Evolutionary conservation across 2,888 invertebrate species (phyloP), one percentile per base, ranked within the genome.

Genomic region (Caenorhabditis angaria): DNA sequence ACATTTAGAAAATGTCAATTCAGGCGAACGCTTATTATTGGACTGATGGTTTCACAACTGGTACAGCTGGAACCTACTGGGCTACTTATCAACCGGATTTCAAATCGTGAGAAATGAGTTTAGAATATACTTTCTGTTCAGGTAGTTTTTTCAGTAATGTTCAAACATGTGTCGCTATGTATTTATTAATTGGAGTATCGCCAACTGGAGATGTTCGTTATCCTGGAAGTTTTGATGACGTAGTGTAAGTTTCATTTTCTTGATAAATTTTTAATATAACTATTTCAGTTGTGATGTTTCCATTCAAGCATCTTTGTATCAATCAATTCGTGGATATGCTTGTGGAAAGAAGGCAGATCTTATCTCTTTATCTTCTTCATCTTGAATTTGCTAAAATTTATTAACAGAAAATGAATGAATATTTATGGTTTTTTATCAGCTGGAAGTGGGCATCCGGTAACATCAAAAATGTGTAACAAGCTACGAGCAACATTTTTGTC

Each of bases 401-500:
- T 32, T 5, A 12, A 32, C 32, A 32, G 6, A 32, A 32, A 32
- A 32, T 32, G 18, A 48, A 48, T 8, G n/a, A 48, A 5, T n/a
- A 20, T 25, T 54, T 54, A 54, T 27, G 54, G 28, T 29, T 28
- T 54, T 27, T 28, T 54, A 54, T 58, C 58, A 8, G 47, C 47
- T 58, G 58, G 58, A 2, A 58, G 18, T 35, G 58, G 58, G 20
- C 58, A 58, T 8, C 58, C 58, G 41, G 18, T 20, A 20, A 41
- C 58, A 20, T 58, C 47, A 35, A 58, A 58, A 24, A 58, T 41
- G n/a, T 41, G 41, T 8, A 35, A 28, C 14, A 58, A 25, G 8
- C 35, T 24, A 5, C 12, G 24, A 3, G 58, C 58, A 6, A 58
- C 58, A 35, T 24, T 41, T 18, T 35, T 35, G 24, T 58, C 58